Conservation (phyloP, 2,113 vertebrate genomes). For the Nanorana parkeri region DNA sequence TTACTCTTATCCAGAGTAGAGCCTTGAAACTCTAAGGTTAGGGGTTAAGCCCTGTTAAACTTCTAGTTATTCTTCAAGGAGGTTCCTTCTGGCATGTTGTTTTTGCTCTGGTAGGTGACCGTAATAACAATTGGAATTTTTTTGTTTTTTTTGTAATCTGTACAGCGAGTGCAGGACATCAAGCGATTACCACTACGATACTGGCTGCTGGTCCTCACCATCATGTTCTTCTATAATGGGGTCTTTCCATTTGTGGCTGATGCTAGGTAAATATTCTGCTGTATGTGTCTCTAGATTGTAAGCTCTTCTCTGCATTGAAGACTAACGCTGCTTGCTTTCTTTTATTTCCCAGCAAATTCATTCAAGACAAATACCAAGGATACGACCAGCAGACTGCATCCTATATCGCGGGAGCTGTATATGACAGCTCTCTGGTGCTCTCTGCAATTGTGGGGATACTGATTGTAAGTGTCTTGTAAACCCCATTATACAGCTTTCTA, state of each 20-base stretch:
- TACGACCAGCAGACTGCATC: conserved; percentile 79
- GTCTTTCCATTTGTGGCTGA: conserved; percentile 82
- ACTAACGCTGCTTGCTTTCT: background rate
- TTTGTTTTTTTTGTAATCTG: conserved; percentile 22
- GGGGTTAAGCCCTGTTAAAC: no score
- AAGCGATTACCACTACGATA: conserved; percentile 71
- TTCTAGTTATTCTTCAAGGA: no score
- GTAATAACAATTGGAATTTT: background rate
- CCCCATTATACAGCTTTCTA: no score
- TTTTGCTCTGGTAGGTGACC: no score
- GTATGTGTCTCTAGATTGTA: background rate
- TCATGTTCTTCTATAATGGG: conserved; percentile 83
- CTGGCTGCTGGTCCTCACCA: conserved; percentile 82
- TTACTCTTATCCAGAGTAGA: no score
- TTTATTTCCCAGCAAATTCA: conserved; percentile 78
- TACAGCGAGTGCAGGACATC: conserved; percentile 77
- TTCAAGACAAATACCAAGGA: conserved; percentile 81
- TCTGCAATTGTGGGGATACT: conserved; percentile 76
- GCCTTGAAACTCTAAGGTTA: no score
- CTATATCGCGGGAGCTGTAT: conserved; percentile 78
- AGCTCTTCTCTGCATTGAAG: background rate
- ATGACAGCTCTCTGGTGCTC: conserved; percentile 78
- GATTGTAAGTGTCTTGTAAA: conserved; percentile 71
- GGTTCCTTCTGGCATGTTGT: no score
- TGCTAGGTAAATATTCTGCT: conserved; percentile 70